Percentiles rank a stretch among this genome's conserved stretches.
Conservation (phyloP, 2,113 vertebrate species). For the Baryphthengus martii region DNA sequence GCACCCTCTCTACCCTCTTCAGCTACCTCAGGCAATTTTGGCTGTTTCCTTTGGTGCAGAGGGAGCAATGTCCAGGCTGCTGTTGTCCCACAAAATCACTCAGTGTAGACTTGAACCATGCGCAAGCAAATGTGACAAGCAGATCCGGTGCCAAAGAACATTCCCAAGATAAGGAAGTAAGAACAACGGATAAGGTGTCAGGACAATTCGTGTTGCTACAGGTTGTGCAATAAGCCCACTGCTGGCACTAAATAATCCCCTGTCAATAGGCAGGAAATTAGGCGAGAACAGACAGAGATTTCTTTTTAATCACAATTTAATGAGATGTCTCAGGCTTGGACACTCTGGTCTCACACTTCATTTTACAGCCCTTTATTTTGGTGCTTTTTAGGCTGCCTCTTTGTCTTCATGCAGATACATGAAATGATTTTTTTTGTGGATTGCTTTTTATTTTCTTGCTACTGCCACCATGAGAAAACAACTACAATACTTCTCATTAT, state of each 20-base stretch:
- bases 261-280: background rate
- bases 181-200: background rate
- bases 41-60: background rate
- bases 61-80: background rate
- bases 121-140: fast-evolving
- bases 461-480: background rate
- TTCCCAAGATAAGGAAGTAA: background rate
- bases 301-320: slow-evolving; percentile 1
- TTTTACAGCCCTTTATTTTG: background rate
- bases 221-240: background rate
- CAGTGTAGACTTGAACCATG: background rate
- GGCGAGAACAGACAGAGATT: background rate
- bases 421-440: background rate
- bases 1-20: background rate
- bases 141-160: background rate
- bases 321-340: background rate
- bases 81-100: background rate
- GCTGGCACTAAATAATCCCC: background rate
- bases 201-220: background rate
- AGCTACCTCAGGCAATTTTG: fast-evolving
- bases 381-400: background rate
- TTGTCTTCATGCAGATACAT: background rate
- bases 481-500: background rate
- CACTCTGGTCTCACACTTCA: fast-evolving
- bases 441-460: background rate